Base-by-base conservation (phyloP, 2,113 vertebrate species). In the Larimichthys crocea region DNA sequence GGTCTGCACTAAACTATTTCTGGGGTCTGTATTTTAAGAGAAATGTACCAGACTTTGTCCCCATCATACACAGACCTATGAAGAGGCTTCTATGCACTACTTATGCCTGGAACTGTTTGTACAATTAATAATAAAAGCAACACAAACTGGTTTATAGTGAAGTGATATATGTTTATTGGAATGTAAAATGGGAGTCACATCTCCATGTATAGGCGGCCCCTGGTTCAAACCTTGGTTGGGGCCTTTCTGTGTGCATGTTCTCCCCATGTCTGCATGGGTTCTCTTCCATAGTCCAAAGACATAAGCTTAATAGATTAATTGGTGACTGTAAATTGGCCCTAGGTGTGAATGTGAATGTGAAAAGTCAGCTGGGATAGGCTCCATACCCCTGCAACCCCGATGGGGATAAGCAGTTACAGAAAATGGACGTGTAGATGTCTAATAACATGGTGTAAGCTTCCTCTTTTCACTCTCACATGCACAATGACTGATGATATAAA, bases 71-170 rank as follows among this genome's bases (percentile, higher is more conserved):
- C 40, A 40, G 64, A 72, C 31, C n/a, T 91, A 59, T 73, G 24
- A 10, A 80, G 44, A 78, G 19, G 73, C 50, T 78, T 76, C 70
- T 86, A 87, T 84, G 89, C 78, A 90, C 31, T 83, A 84, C 79
- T 68, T 66, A 31, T 8, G 2, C 22, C 74, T 80, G 73, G 31
- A 85, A 66, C 65, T 82, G 56, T 88, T 89, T 86, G 26, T 85
- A 88, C 14, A 19, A 57, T 86, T 88, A 80, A 66, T 82, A 86
- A 83, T 86, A 88, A 90, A 88, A 75, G 48, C 63, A 66, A 63
- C 17, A 55, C 24, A 78, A 62, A 72, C 35, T 74, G 52, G 42
- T 78, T 74, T 83, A 24, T 29, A 29, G 61, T 46, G 12, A 63
- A 31, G 16, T 44, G 29, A 62, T 40, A 55, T 22, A 9, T 46